phyloP scores from a whole-genome alignment of 2,113 vertebrate species.

The Pseudopodoces humilis region DNA sequence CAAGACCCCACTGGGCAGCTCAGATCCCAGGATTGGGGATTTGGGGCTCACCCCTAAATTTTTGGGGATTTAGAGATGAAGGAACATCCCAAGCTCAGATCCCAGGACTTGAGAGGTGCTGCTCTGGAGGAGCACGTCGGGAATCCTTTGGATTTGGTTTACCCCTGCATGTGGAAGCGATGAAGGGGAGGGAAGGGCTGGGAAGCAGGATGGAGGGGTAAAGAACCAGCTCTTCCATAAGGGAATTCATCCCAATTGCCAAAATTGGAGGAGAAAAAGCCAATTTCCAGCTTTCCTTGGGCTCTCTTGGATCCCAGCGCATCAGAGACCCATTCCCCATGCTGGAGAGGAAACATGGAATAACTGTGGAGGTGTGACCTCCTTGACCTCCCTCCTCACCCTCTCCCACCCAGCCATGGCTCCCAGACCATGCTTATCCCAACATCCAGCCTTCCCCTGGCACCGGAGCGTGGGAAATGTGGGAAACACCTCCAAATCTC shows the following conservation, averaged over 20 bases:
- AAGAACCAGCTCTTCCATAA: not conserved
- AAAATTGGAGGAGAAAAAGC: not conserved
- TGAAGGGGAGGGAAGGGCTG: not conserved
- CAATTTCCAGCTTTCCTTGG: not conserved
- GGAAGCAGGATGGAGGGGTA: not conserved
- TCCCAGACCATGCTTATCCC: not conserved
- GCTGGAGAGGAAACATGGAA: not conserved
- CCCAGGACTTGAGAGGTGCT: not conserved
- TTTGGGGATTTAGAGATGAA: not conserved
- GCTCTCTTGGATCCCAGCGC: not conserved
- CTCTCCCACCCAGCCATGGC: not conserved
- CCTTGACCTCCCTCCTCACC: not conserved
- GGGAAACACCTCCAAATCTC: not conserved
- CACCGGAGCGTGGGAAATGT: fast-evolving
- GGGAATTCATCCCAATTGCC: not conserved
- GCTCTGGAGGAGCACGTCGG: not conserved
- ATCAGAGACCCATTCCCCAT: not conserved
- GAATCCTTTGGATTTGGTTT: not conserved
- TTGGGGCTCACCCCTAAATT: not conserved
- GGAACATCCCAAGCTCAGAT: not conserved
- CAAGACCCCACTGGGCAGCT: fast-evolving
- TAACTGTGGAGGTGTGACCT: not conserved
- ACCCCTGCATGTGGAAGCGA: fast-evolving
- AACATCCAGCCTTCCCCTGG: fast-evolving
- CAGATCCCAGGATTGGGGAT: not conserved